Conservation (phyloP, 2,113 vertebrate species). For the Micronycteris hirsuta region DNA sequence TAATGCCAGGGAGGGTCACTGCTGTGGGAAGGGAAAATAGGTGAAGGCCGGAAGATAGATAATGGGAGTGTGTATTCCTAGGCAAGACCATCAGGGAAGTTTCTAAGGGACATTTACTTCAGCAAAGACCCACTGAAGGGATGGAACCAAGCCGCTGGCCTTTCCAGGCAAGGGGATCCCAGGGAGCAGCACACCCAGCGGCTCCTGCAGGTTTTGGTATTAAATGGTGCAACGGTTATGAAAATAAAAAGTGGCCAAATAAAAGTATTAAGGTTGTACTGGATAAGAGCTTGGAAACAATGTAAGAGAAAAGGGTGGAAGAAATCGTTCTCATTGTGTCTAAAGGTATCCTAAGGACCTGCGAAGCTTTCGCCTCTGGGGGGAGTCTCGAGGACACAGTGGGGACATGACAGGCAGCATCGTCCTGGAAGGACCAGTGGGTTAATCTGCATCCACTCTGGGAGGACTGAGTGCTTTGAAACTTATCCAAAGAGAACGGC, state of each 20-base stretch:
- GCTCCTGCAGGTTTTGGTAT: background rate
- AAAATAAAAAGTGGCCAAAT: background rate
- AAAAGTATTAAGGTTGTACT: background rate
- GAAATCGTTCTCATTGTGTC: background rate
- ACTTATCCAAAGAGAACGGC: fast-evolving
- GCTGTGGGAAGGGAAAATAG: too few species aligned
- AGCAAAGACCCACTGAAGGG: too few species aligned
- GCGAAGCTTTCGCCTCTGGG: background rate
- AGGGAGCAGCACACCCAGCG: too few species aligned
- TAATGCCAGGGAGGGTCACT: too few species aligned
- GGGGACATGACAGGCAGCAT: background rate
- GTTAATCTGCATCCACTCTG: fast-evolving
- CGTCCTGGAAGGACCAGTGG: fast-evolving
- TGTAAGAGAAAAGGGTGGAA: background rate
- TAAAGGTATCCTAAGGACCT: background rate
- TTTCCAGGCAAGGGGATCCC: too few species aligned
- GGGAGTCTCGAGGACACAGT: background rate
- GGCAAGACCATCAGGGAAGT: too few species aligned
- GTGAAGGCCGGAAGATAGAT: too few species aligned
- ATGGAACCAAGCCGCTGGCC: too few species aligned
- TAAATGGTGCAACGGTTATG: background rate
- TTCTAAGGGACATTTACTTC: too few species aligned
- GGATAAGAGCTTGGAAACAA: background rate
- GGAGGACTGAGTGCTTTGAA: fast-evolving
- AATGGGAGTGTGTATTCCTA: too few species aligned